Evolutionary conservation across 2,888 invertebrate genomes (phyloP).

Genomic region (Drosophila tanythrix): DNA sequence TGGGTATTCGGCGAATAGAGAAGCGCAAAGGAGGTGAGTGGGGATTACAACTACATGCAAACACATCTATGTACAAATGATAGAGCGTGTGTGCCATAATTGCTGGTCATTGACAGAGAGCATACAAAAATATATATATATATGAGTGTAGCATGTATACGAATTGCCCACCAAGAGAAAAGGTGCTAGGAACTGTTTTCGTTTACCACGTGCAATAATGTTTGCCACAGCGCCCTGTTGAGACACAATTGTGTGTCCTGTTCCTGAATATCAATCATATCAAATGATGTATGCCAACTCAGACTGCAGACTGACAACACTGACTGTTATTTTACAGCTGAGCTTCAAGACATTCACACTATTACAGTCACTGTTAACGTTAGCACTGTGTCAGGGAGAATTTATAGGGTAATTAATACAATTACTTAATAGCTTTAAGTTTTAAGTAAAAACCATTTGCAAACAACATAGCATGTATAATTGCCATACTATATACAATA

Average conservation of each 20-base stretch:
- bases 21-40: conserved; percentile 77
- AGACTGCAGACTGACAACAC: background rate
- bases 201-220: conserved; percentile 18
- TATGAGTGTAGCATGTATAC: background rate
- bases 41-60: conserved; percentile 2
- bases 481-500: background rate
- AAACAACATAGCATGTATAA: background rate
- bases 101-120: conserved; percentile 48
- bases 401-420: background rate
- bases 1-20: conserved; percentile 64
- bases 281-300: background rate
- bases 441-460: background rate
- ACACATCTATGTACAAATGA: conserved; percentile 1
- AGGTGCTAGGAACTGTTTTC: conserved; percentile 17
- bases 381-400: background rate
- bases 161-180: background rate
- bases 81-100: conserved; percentile 10
- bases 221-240: background rate
- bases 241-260: conserved; percentile 7
- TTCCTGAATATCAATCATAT: background rate
- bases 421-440: background rate
- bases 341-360: background rate
- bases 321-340: background rate
- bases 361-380: background rate
- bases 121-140: conserved; percentile 9